phyloP scores from a whole-genome alignment of 1,140 invertebrate genomes.

The Metopolophium dirhodum region DNA sequence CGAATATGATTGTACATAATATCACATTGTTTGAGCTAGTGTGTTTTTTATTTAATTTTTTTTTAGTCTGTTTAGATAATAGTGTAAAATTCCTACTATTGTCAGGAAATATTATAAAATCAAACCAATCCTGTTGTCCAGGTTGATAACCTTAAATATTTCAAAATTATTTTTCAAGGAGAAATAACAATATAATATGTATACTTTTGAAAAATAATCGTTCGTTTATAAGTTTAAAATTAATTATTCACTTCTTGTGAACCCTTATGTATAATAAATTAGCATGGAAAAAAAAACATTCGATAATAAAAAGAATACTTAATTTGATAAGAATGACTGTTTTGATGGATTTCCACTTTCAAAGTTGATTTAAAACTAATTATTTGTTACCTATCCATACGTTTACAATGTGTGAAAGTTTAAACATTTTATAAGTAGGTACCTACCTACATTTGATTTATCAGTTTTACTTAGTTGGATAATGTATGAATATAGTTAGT shows the following conservation, averaged over 20 bases:
- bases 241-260: too few relatives aligned
- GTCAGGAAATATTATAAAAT: constrained; percentile 35
- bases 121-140: background rate
- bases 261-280: too few relatives aligned
- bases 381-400: too few relatives aligned
- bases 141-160: constrained; percentile 50
- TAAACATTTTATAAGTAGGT: background rate
- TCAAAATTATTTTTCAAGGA: constrained; percentile 32
- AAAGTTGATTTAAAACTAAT: too few relatives aligned
- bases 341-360: too few relatives aligned
- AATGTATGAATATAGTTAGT: too few relatives aligned
- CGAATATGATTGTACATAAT: constrained; percentile 34
- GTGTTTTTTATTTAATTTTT: background rate
- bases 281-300: too few relatives aligned
- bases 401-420: background rate
- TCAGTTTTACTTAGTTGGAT: too few relatives aligned
- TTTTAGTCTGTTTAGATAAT: constrained; percentile 40
- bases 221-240: too few relatives aligned
- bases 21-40: constrained; percentile 25
- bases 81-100: constrained; percentile 11
- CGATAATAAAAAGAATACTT: too few relatives aligned
- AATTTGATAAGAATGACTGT: too few relatives aligned
- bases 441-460: background rate
- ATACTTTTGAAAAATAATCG: background rate
- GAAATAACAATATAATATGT: background rate